Base-by-base conservation (phyloP, 2,888 invertebrate genomes). In the Axea sp. region DNA sequence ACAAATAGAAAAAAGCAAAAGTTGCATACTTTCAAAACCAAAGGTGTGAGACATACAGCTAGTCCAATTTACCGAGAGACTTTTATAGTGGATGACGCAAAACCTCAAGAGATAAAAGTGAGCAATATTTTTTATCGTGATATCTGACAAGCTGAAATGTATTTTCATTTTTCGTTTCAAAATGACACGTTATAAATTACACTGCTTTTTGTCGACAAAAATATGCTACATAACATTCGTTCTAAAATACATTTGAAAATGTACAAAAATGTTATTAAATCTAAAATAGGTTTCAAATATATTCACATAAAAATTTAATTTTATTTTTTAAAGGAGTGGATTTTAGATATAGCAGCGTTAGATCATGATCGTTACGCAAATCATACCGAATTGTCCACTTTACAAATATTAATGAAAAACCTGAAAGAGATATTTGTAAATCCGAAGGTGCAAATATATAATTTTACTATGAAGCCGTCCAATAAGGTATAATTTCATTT, bases 291-390 rank as follows among this genome's bases (percentile, higher is more conserved):
- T n/a, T n/a, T n/a, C n/a, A n/a, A n/a, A n/a, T n/a, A n/a, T n/a
- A n/a, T n/a, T n/a, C n/a, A n/a, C n/a, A n/a, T n/a, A n/a, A n/a
- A n/a, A n/a, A n/a, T n/a, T 19, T 19, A 19, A 19, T 19, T 4
- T 2, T 19, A 3, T 3, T 19, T 19, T 47, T 64, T 79, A 0
- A 67, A 89, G 88, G 89, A 89, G 17, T 88, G 88, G 84, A 80
- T 85, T 43, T 81, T 89, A 73, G 85, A 88, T 55, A 83, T 89
- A 57, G 80, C 84, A 1, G 89, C 86, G 0, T 85, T 85, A 78
- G 89, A 89, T 81, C 88, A 87, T 60, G 89, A 89, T 79, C 86
- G 88, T 68, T 88, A 86, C 73, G 89, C 88, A 3, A 89, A 88
- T 81, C 88, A 89, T 49, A 89, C 89, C 1, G 88, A 88, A 76